phyloP scores from a whole-genome alignment of 2,888 invertebrate genomes.

The Drosophila anomalipes region DNA sequence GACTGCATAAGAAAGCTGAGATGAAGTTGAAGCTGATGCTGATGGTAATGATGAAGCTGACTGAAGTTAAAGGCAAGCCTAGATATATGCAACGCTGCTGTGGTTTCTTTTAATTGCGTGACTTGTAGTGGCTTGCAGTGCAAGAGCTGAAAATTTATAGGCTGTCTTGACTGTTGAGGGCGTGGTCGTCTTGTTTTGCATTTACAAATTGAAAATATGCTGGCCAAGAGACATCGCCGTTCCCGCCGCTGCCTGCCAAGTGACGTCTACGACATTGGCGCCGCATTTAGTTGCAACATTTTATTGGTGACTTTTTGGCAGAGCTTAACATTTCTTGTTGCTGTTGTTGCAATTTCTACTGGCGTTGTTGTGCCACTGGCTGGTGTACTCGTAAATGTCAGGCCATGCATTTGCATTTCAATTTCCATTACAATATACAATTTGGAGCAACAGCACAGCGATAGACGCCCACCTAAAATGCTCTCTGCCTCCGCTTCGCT shows the following conservation, averaged over 20 bases:
- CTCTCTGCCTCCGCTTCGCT: slow-evolving; percentile 27
- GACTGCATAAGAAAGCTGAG: slow-evolving; percentile 10
- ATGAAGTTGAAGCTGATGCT: background rate
- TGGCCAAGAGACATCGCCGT: slow-evolving; percentile 39
- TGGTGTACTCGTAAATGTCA: slow-evolving; percentile 77
- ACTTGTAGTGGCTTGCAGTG: slow-evolving; percentile 30
- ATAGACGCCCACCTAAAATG: slow-evolving; percentile 55
- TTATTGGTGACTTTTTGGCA: slow-evolving; percentile 81
- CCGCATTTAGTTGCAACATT: slow-evolving; percentile 81
- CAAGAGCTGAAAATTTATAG: slow-evolving; percentile 56
- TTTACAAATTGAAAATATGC: slow-evolving; percentile 77
- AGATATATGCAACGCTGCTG: slow-evolving; percentile 34
- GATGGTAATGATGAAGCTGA: background rate
- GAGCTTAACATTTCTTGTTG: slow-evolving; percentile 39
- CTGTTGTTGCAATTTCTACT: slow-evolving; percentile 27
- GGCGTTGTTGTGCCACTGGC: slow-evolving; percentile 52
- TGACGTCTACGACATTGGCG: slow-evolving; percentile 65
- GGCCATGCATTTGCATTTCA: slow-evolving; percentile 78
- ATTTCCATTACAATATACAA: slow-evolving; percentile 79
- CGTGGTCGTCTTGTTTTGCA: slow-evolving; percentile 78
- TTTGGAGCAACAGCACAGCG: slow-evolving; percentile 51
- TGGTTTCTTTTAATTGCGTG: slow-evolving; percentile 62
- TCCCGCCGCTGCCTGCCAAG: slow-evolving; percentile 50
- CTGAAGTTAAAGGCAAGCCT: slow-evolving; percentile 32
- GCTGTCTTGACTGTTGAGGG: slow-evolving; percentile 62